A percentile compares a stretch with the other conserved stretches of the same genome.
Conservation (phyloP, 2,113 vertebrate genomes). For the Anser brachyrhynchus region DNA sequence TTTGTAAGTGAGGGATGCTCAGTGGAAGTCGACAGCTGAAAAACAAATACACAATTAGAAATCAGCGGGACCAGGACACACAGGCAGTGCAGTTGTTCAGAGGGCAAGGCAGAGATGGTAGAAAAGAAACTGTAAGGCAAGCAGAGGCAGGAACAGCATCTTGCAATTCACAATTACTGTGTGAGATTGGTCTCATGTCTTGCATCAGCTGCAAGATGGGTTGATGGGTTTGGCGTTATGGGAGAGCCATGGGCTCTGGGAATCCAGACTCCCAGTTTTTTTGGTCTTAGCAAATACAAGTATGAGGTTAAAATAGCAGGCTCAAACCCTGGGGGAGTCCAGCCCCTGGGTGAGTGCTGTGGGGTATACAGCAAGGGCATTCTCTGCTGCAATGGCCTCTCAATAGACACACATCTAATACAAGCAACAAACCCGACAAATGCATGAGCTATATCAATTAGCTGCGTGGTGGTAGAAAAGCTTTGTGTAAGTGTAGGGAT, state of each 20-base stretch:
- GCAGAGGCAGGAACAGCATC: neutral
- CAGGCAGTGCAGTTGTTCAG: neutral
- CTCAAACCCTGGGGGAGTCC: accelerated
- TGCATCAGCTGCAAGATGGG: too few species aligned
- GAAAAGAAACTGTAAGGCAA: neutral
- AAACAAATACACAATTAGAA: neutral
- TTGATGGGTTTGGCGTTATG: neutral
- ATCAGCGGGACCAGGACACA: neutral
- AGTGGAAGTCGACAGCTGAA: neutral
- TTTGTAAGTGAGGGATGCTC: neutral
- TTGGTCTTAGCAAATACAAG: neutral
- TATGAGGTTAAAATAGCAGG: neutral
- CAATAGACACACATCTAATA: neutral
- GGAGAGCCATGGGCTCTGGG: neutral
- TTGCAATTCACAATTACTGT: neutral
- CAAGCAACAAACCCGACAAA: neutral
- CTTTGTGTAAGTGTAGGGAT: neutral
- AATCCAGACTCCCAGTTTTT: neutral
- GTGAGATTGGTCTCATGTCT: neutral
- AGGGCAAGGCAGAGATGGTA: neutral
- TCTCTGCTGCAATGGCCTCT: neutral
- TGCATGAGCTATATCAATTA: neutral
- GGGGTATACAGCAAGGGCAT: neutral
- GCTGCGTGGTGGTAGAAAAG: neutral
- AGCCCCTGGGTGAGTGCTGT: neutral